These are phyloP conservation scores for Caenorhabditis sulstoni DNA, from an alignment of 2,888 invertebrate genomes.

Conservation along the genomic window DNA sequence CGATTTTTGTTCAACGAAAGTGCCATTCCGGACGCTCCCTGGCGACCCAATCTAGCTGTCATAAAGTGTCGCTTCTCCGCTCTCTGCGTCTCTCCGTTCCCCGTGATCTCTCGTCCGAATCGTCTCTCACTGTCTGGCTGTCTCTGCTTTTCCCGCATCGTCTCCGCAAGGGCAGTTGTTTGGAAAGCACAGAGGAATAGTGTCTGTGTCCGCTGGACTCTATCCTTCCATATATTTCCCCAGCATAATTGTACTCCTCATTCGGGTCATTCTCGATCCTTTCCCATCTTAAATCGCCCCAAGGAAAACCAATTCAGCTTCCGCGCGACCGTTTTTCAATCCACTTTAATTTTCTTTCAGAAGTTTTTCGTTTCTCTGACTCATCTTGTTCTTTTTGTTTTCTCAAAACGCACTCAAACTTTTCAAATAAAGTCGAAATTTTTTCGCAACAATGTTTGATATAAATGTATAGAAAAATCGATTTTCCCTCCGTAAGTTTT, in stretches of 20 bases:
- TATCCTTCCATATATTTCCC: constrained; percentile 7
- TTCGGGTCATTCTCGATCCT: constrained; percentile 1
- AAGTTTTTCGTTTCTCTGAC: too few relatives aligned
- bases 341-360: too few relatives aligned
- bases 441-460: too few relatives aligned
- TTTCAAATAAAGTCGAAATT: too few relatives aligned
- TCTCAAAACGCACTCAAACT: not conserved
- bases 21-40: not conserved
- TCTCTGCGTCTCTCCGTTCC: constrained; percentile 22
- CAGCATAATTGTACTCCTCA: constrained; percentile 2
- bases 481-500: constrained; percentile 10
- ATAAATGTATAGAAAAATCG: constrained; percentile 3
- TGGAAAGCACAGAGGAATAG: constrained; percentile 21
- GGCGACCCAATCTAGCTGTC: constrained; percentile 25
- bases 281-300: not conserved
- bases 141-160: constrained; percentile 4
- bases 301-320: not conserved
- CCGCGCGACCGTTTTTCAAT: too few relatives aligned
- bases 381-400: constrained; percentile 1
- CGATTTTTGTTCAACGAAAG: constrained; percentile 12
- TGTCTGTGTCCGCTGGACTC: constrained; percentile 8
- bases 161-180: constrained; percentile 19
- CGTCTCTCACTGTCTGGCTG: constrained; percentile 2
- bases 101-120: constrained; percentile 2
- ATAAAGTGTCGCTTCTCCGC: constrained; percentile 24